A percentile compares a stretch with the other conserved stretches of the same genome.
Conservation (phyloP, 2,888 invertebrate species). For the Microctonus hyperodae region DNA sequence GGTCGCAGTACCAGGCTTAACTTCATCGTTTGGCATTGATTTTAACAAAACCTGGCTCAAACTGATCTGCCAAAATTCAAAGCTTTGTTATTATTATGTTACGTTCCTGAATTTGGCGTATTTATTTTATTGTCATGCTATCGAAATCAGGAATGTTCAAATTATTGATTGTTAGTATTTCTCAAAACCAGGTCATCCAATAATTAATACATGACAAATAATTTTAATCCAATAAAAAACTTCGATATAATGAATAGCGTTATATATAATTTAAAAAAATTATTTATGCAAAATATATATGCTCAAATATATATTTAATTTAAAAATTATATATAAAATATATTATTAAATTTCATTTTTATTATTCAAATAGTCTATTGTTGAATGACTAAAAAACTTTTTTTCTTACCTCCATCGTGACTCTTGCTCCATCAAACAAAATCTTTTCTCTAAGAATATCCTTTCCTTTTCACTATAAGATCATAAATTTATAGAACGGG, state of each 20-base stretch:
- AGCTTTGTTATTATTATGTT: not conserved
- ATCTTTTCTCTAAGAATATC: slow-evolving; percentile 56
- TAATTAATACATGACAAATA: slow-evolving; percentile 39
- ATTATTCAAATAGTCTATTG: slow-evolving; percentile 22
- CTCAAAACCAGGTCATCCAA: slow-evolving; percentile 39
- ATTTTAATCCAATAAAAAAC: not conserved
- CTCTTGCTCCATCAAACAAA: slow-evolving; percentile 53
- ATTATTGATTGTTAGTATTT: slow-evolving; percentile 47
- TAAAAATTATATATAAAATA: too few species aligned
- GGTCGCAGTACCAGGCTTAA: slow-evolving; percentile 38
- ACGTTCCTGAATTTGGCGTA: slow-evolving; percentile 14
- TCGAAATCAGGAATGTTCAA: slow-evolving; percentile 16
- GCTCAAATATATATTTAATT: too few species aligned
- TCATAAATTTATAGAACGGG: slow-evolving; percentile 15
- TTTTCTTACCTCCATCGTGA: slow-evolving; percentile 53
- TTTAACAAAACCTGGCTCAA: slow-evolving; percentile 18
- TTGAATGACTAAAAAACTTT: not conserved
- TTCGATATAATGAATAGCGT: too few species aligned
- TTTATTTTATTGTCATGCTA: slow-evolving; percentile 27
- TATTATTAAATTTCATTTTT: not conserved
- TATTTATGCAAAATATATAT: too few species aligned
- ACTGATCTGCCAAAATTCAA: slow-evolving; percentile 22
- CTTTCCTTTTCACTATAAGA: slow-evolving; percentile 56
- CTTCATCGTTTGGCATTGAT: slow-evolving; percentile 39
- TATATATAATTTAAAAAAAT: too few species aligned